Percentiles rank a stretch among this genome's conserved stretches.
phyloP scores from a whole-genome alignment of 1,140 invertebrate species.

The Mercenaria mercenaria region DNA sequence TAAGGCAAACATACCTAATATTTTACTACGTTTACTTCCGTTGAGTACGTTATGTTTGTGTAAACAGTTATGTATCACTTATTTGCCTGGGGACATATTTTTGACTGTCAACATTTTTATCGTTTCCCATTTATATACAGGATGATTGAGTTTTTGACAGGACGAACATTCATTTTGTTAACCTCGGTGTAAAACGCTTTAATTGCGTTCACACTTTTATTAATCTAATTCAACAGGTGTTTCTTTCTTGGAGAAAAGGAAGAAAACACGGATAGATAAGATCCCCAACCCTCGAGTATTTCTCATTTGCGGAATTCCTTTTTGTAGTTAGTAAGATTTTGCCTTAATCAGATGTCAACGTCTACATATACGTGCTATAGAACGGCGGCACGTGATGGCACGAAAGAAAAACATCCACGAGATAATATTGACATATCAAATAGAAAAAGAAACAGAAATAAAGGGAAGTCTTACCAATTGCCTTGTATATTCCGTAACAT shows the following conservation, averaged over 20 bases:
- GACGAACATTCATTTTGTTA: not conserved
- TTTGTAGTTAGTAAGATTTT: no score
- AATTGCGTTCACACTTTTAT: not conserved
- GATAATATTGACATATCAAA: no score
- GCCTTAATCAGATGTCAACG: no score
- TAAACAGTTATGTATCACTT: slow-evolving; percentile 8
- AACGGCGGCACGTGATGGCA: no score
- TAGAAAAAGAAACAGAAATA: no score
- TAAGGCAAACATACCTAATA: not conserved
- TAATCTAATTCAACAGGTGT: slow-evolving; percentile 4
- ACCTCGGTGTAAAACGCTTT: not conserved
- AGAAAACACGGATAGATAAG: no score
- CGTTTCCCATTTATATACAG: not conserved
- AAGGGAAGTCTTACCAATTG: slow-evolving; percentile 35
- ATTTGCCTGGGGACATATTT: not conserved
- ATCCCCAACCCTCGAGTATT: no score
- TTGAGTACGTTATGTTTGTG: not conserved
- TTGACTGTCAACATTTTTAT: slow-evolving; percentile 6
- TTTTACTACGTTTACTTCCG: slow-evolving; percentile 17
- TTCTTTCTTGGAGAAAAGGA: not conserved
- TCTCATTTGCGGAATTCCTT: no score
- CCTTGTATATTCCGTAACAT: slow-evolving; percentile 5
- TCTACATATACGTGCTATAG: no score
- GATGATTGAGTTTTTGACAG: not conserved
- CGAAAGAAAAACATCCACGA: no score